Conservation (phyloP, 1,140 invertebrate species). For the Bombyx mandarina region DNA sequence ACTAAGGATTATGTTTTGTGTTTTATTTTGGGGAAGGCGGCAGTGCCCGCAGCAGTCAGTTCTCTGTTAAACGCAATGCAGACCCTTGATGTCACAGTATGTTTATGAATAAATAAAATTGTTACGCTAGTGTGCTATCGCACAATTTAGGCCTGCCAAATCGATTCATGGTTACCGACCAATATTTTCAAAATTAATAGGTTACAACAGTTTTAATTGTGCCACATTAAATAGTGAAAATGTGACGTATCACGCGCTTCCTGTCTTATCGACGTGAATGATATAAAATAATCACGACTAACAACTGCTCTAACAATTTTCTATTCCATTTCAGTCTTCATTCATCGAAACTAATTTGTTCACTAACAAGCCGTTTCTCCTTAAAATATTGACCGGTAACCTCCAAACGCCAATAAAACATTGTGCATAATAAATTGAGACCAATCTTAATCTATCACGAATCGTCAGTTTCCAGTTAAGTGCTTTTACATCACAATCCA, state of each 20-base stretch:
- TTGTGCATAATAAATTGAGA: conserved; percentile 8
- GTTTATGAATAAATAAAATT: conserved; percentile 61
- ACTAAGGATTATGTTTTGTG: conserved; percentile 21
- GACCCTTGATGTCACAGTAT: conserved; percentile 67
- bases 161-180: conserved; percentile 50
- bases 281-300: too few species aligned
- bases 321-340: too few species aligned
- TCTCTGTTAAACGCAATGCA: conserved; percentile 68
- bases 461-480: conserved; percentile 3
- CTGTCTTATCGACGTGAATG: too few species aligned
- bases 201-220: too few species aligned
- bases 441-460: conserved; percentile 5
- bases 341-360: too few species aligned
- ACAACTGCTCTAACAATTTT: too few species aligned
- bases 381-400: conserved; percentile 7
- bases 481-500: background rate
- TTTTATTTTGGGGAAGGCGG: conserved; percentile 66
- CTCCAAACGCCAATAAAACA: conserved; percentile 4
- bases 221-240: too few species aligned
- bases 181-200: conserved; percentile 23
- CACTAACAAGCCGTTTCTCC: too few species aligned
- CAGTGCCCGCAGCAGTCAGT: conserved; percentile 61
- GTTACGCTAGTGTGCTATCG: conserved; percentile 70
- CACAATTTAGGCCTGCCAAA: conserved; percentile 53
- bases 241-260: too few species aligned